These are phyloP conservation scores for Cephalopachus bancanus DNA, from an alignment of 2,797 vertebrate species.

Conservation along the genomic window DNA sequence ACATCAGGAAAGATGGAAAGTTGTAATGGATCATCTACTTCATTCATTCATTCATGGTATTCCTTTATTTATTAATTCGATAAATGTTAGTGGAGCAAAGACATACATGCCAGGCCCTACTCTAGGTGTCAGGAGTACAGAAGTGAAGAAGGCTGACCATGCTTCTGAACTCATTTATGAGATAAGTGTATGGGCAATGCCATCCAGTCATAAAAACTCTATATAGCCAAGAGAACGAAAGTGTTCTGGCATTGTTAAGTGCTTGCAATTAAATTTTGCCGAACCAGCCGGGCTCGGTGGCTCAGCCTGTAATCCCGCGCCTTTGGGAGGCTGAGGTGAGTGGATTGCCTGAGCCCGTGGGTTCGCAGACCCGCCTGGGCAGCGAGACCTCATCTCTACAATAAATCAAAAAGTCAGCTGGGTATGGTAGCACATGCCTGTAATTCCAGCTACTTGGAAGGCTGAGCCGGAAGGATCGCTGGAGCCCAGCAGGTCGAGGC, in stretches of 20 bases:
- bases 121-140: not conserved
- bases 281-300: not conserved
- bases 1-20: not conserved
- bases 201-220: not conserved
- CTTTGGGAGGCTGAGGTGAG: too few relatives aligned
- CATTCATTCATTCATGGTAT: not conserved
- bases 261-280: not conserved
- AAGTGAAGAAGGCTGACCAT: not conserved
- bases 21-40: not conserved
- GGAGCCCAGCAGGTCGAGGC: too few relatives aligned
- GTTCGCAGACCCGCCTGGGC: too few relatives aligned
- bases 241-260: not conserved
- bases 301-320: too few relatives aligned
- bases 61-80: not conserved
- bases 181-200: not conserved
- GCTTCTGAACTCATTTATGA: not conserved
- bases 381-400: too few relatives aligned
- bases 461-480: too few relatives aligned
- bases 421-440: too few relatives aligned
- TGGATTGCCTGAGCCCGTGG: too few relatives aligned
- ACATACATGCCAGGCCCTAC: accelerated
- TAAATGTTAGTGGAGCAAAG: not conserved
- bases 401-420: too few relatives aligned
- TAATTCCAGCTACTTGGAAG: too few relatives aligned
- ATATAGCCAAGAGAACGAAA: not conserved